These are phyloP conservation scores for Drosophila ananassae DNA, from an alignment of 1,140 invertebrate genomes.

Conservation along the genomic window DNA sequence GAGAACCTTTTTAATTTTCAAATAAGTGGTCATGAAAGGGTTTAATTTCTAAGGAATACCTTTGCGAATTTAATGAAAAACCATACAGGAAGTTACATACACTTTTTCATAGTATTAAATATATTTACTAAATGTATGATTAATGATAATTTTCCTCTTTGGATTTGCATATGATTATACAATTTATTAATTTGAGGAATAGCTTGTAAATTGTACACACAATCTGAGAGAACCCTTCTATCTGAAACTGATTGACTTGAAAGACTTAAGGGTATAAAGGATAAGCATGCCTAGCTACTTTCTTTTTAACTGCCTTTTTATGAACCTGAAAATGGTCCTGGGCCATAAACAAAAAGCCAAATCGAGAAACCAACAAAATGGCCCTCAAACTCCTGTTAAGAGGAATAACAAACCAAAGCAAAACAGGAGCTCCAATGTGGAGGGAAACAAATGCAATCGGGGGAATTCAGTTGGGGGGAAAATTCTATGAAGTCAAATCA, in stretches of 20 bases:
- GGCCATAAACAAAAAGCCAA: constrained; percentile 62
- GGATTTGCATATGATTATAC: too few relatives aligned
- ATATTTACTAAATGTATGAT: too few relatives aligned
- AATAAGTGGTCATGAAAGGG: constrained; percentile 53
- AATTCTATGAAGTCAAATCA: constrained; percentile 24
- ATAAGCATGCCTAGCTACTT: constrained; percentile 31
- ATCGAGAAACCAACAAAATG: constrained; percentile 23
- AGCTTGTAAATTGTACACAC: too few relatives aligned
- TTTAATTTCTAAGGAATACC: constrained; percentile 22
- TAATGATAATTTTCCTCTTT: too few relatives aligned
- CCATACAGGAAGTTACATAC: neutral
- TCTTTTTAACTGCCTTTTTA: constrained; percentile 57
- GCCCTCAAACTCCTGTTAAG: constrained; percentile 42
- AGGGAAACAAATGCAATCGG: constrained; percentile 60
- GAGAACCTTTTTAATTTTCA: constrained; percentile 79
- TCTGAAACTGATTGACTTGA: too few relatives aligned
- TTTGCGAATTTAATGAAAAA: neutral
- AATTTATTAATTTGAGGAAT: too few relatives aligned
- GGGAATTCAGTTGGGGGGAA: constrained; percentile 19
- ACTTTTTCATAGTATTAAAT: neutral
- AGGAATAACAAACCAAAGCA: constrained; percentile 16
- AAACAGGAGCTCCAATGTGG: constrained; percentile 11
- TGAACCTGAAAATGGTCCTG: constrained; percentile 25
- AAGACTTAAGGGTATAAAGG: constrained; percentile 7
- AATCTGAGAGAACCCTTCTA: too few relatives aligned